A percentile compares a stretch with the other conserved stretches of the same genome.
Conservation (phyloP, 2,888 invertebrate species). For the Lottia gigantea region DNA sequence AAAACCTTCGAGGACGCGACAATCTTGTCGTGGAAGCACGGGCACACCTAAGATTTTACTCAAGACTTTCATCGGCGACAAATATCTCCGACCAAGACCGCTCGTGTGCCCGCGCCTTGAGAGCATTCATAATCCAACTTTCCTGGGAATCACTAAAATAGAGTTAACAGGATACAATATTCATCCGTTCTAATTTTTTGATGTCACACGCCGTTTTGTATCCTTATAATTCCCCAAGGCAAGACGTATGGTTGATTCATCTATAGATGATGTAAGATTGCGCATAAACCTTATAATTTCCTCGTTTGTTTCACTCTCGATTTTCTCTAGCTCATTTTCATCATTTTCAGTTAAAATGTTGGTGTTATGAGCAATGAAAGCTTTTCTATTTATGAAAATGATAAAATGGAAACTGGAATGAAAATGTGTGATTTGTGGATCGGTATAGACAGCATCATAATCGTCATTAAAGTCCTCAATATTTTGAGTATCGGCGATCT, state of each 20-base stretch:
- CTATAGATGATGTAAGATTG: not conserved
- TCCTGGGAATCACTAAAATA: too few species aligned
- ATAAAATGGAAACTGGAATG: not conserved
- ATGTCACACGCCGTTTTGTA: too few species aligned
- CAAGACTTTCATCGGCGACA: too few species aligned
- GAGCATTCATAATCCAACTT: too few species aligned
- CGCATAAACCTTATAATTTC: not conserved
- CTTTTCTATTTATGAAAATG: not conserved
- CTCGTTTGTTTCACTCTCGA: not conserved
- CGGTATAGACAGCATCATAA: conserved; percentile 30
- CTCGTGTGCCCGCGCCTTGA: too few species aligned
- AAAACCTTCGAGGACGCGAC: too few species aligned
- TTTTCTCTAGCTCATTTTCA: not conserved
- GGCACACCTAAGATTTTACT: too few species aligned
- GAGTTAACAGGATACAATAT: too few species aligned
- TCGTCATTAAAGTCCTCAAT: conserved; percentile 25
- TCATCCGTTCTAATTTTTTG: too few species aligned
- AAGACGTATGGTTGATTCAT: not conserved
- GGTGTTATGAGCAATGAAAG: not conserved
- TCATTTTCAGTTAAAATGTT: not conserved
- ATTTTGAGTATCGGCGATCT: conserved; percentile 10
- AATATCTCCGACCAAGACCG: too few species aligned
- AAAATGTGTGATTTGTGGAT: not conserved
- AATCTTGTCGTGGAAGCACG: too few species aligned
- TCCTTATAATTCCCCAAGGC: not conserved